phyloP scores from a whole-genome alignment of 1,140 invertebrate genomes.

The Bathynomus jamesi region DNA sequence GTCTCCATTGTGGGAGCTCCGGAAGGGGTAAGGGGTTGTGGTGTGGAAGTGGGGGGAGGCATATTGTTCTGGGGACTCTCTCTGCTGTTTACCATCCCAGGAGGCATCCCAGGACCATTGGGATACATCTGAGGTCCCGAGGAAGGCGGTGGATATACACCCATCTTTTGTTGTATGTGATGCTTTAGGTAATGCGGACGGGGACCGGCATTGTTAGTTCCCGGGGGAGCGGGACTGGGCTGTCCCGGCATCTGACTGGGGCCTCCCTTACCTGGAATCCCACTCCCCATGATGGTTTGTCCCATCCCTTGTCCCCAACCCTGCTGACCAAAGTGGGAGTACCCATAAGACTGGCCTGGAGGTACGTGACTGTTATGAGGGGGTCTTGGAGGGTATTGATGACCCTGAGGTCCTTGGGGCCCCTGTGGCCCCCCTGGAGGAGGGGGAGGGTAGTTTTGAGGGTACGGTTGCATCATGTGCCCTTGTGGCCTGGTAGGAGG shows the following conservation, averaged over 20 bases:
- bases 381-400: conserved; percentile 46
- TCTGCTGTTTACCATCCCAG: conserved; percentile 43
- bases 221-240: conserved; percentile 30
- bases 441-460: conserved; percentile 49
- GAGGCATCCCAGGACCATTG: conserved; percentile 29
- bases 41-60: conserved; percentile 46
- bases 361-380: conserved; percentile 50
- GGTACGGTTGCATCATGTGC: conserved; percentile 41
- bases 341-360: conserved; percentile 38
- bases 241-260: conserved; percentile 38
- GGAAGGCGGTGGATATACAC: conserved; percentile 18
- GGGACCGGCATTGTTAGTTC: conserved; percentile 34
- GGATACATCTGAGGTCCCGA: conserved; percentile 32
- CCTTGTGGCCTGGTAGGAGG: conserved; percentile 48
- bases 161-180: conserved; percentile 47
- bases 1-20: not conserved
- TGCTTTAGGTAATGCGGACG: conserved; percentile 54
- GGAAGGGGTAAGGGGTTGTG: conserved; percentile 41
- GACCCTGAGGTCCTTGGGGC: conserved; percentile 38
- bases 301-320: conserved; percentile 28
- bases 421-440: conserved; percentile 40
- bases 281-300: conserved; percentile 21
- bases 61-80: conserved; percentile 52
- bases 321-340: conserved; percentile 33
- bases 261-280: conserved; percentile 37